Evolutionary conservation across 2,888 invertebrate genomes (phyloP), one percentile per base, ranked within the genome.

Genomic region (Eupelmus urozonus): DNA sequence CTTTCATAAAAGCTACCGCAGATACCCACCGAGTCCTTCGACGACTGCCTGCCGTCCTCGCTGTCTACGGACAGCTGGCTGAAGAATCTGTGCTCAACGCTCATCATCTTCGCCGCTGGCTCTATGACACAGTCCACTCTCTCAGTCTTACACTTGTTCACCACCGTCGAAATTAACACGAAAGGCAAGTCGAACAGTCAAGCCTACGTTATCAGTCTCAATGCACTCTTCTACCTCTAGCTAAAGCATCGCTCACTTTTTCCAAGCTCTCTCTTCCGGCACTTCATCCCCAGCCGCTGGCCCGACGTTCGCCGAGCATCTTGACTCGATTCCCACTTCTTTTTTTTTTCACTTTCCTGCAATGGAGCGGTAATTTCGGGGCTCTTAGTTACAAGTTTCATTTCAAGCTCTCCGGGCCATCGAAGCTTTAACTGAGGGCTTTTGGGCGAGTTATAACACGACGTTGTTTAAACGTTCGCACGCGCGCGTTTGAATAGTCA

Each of bases 31-130:
- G 76, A 78, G 34, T 80, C 76, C 76, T 74, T 80, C 11, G 76
- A 63, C 59, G 76, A 73, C 75, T 82, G 84, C 27, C 84, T 85
- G 82, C 83, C 84, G 82, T 85, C 85, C 71, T 87, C 86, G 83
- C 86, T 86, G 81, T 86, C 86, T 81, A 85, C 82, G 69, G 87
- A 87, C 67, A 85, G 82, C 75, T 84, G 86, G 80, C 83, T 86
- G 83, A 83, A 82, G 82, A 85, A 83, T 78, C 83, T 85, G 65
- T 82, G 83, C 80, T 84, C 85, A 81, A 82, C 84, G 80, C 84
- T 85, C 86, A 86, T 87, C 82, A 84, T 85, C 57, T 81, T 80
- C 55, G 42, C 29, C 27, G 23, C 23, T n/a, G 29, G 45, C 29
- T 74, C 11, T 42, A n/a, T 11, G 1, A 53, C 63, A n/a, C 49